Evolutionary conservation across 2,113 vertebrate genomes (phyloP).

Genomic region (Dicaeum eximium): DNA sequence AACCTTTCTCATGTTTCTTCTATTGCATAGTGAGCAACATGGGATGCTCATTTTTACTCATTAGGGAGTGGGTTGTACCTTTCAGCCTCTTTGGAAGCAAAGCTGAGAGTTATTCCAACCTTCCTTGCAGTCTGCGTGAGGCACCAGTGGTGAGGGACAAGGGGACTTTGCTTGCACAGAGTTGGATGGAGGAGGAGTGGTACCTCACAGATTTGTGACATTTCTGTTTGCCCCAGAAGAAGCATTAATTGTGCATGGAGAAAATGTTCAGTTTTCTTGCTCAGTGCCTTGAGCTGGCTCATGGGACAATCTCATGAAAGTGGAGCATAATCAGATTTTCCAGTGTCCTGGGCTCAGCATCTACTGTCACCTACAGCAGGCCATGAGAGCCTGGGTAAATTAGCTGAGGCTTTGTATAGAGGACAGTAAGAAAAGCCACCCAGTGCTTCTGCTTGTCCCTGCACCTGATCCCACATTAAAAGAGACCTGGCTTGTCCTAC

Average conservation of each 20-base stretch:
- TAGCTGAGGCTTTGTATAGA: neutral
- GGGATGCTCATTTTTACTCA: neutral
- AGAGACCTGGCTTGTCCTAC: neutral
- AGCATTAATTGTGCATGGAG: neutral
- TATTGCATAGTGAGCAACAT: neutral
- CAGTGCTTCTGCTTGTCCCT: neutral
- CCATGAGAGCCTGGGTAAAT: neutral
- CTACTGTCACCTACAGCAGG: neutral
- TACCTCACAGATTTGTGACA: neutral
- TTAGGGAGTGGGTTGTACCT: neutral
- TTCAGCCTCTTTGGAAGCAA: neutral
- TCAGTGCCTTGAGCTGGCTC: neutral
- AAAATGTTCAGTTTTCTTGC: neutral
- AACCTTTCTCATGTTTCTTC: neutral
- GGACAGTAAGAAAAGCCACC: neutral
- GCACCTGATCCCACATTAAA: neutral
- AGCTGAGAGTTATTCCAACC: neutral
- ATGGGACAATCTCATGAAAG: neutral
- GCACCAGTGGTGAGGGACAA: neutral
- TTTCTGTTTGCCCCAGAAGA: neutral
- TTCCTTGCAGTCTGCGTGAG: neutral
- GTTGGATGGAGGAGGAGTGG: neutral
- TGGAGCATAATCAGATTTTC: neutral
- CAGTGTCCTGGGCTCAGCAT: neutral
- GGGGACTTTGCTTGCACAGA: neutral